Evolutionary conservation across 2,113 vertebrate species (phyloP).

Genomic region (Pyrgilauda ruficollis): DNA sequence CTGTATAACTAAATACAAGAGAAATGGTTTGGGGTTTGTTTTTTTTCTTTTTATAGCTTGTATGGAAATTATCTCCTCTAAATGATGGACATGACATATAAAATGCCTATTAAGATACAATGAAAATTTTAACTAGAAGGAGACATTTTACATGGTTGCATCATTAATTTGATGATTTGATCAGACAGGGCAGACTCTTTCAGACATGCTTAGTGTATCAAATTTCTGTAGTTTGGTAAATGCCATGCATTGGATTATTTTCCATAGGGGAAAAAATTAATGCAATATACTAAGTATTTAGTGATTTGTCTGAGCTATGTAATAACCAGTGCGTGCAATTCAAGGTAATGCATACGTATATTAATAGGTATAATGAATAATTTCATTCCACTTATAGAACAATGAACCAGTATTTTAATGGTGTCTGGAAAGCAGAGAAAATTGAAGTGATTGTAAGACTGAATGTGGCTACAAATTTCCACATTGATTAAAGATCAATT

Average conservation of each 20-base stretch:
- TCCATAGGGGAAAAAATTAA: conserved; percentile 45
- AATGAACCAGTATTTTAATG: conserved; percentile 12
- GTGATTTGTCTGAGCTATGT: neutral
- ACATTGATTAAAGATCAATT: conserved; percentile 59
- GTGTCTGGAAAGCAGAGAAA: conserved; percentile 29
- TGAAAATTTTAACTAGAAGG: conserved; percentile 42
- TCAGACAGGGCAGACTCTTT: conserved; percentile 12
- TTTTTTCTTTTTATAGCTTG: neutral
- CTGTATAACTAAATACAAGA: neutral
- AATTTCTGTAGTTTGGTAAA: conserved; percentile 39
- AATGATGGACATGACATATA: neutral
- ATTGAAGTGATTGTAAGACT: conserved; percentile 36
- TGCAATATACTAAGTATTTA: neutral
- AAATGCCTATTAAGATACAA: conserved; percentile 12
- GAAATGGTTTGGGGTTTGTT: neutral
- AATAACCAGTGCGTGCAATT: neutral
- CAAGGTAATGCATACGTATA: conserved; percentile 15
- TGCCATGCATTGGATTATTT: neutral
- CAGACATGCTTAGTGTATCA: conserved; percentile 9
- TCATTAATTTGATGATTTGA: conserved; percentile 41
- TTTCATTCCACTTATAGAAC: conserved; percentile 9
- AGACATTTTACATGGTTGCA: neutral
- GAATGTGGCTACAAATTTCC: conserved; percentile 51
- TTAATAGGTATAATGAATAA: conserved; percentile 62
- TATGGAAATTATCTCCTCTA: neutral